Base-by-base conservation (phyloP, 2,888 invertebrate species). In the Aphrophora alni region DNA sequence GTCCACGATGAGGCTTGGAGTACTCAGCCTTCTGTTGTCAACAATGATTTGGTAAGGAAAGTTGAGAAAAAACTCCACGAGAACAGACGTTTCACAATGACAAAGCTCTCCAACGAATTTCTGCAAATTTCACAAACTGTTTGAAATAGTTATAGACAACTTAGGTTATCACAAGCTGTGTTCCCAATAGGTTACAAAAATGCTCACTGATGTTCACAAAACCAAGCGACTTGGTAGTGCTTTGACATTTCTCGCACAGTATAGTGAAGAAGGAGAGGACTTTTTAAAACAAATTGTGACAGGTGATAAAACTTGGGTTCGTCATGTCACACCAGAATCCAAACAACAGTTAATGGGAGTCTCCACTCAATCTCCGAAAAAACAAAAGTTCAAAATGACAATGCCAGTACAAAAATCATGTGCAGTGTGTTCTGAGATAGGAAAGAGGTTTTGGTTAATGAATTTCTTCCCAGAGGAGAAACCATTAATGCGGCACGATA, bases 211-310 rank as follows among this genome's bases (percentile, higher is more conserved):
- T 8, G 77, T 77, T 72, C 83, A 85, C 82, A 84, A 84, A 83
- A 83, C 75, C 71, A 78, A 83, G 75, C 77, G 83, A 69, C 68
- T 76, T n/a, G 68, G 76, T 21, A 69, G 76, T 68, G 59, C 68
- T 59, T 76, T 76, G 69, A 80, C 76, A 77, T 85, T 85, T 80
- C 82, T 84, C 77, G 73, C 79, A 74, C 80, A 83, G 44, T 85
- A 84, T 81, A 33, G 38, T 33, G 77, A 82, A 17, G 84, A 85
- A 74, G 83, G 83, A 71, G 84, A 84, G 51, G 80, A 83, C 26
- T 83, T 84, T 79, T 83, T 84, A 80, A 80, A 77, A 78, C 59
- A 25, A 70, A 84, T 85, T 82, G 84, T 84, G 27, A 84, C 83
- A 17, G 84, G 83, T 27, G 83, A 84, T 26, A 81, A 85, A 83